Conservation (phyloP, 35 echinoderm and acorn worm species). For the Ophioderma brevispina region DNA sequence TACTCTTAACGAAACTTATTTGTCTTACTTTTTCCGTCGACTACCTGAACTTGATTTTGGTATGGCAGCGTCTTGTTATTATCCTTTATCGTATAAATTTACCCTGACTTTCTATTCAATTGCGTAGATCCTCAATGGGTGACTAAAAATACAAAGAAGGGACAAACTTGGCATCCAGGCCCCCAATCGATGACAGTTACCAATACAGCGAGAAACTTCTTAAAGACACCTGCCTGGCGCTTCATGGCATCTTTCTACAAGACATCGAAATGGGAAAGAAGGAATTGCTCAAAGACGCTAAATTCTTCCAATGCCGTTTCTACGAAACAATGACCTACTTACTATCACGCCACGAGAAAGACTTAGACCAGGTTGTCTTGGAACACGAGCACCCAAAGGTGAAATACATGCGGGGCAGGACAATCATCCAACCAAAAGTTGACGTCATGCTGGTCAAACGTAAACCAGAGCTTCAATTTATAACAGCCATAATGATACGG, state of each 20-base stretch:
- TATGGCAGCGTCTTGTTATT: too few relatives aligned
- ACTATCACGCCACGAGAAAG: conserved; percentile 81
- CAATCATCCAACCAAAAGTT: conserved; percentile 82
- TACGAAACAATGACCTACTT: conserved; percentile 93
- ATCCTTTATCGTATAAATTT: too few relatives aligned
- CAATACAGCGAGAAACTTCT: conserved; percentile 90
- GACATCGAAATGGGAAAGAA: conserved; percentile 93
- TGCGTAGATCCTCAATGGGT: too few relatives aligned
- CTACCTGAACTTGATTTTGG: too few relatives aligned
- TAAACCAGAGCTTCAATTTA: conserved; percentile 65
- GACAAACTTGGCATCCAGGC: conserved; percentile 38
- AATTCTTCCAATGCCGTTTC: conserved; percentile 85
- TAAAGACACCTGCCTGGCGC: conserved; percentile 75
- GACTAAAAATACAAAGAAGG: background rate
- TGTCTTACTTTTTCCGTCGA: too few relatives aligned
- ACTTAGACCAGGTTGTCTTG: conserved; percentile 82
- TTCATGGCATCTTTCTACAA: conserved; percentile 91
- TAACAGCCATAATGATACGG: conserved; percentile 67
- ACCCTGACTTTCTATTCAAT: too few relatives aligned
- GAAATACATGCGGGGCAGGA: conserved; percentile 77
- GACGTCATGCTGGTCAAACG: conserved; percentile 80
- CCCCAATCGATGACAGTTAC: conserved; percentile 84
- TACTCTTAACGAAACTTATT: too few relatives aligned
- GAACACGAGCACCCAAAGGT: conserved; percentile 82
- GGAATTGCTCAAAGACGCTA: conserved; percentile 84